A percentile compares a stretch with the other conserved stretches of the same genome.
Evolutionary conservation across 2,797 vertebrate genomes (phyloP).

Genomic region (Sebastes taczanowskii): DNA sequence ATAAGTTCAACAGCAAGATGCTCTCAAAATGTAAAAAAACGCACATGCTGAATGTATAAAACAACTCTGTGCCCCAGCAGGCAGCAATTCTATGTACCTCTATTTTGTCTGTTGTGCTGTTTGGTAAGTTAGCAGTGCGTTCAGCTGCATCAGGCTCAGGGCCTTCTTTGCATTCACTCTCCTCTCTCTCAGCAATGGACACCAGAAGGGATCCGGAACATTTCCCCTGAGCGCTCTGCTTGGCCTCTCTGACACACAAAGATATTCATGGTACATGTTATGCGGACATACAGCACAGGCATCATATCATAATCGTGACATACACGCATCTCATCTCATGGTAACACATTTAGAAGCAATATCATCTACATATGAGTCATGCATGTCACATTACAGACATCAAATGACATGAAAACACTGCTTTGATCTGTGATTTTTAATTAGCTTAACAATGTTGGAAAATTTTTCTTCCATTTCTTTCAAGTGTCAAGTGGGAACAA

Average conservation of each 20-base stretch:
- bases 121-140: slow-evolving; percentile 18
- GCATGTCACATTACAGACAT: background rate
- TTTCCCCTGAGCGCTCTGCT: slow-evolving; percentile 32
- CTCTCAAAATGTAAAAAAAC: background rate
- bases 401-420: background rate
- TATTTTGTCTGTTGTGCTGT: slow-evolving; percentile 38
- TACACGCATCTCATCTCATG: slow-evolving; percentile 2
- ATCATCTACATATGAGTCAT: slow-evolving; percentile 21
- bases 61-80: background rate
- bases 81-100: slow-evolving; percentile 74
- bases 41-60: background rate
- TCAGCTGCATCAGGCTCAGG: slow-evolving; percentile 42
- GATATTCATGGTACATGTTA: slow-evolving; percentile 23
- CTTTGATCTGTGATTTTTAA: background rate
- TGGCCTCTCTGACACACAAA: slow-evolving; percentile 63
- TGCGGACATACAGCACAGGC: background rate
- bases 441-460: background rate
- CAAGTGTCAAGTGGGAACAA: background rate
- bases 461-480: background rate
- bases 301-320: slow-evolving; percentile 21
- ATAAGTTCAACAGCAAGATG: background rate
- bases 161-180: slow-evolving; percentile 52
- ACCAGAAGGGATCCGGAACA: slow-evolving; percentile 60
- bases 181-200: slow-evolving; percentile 83
- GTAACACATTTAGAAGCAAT: background rate